These are phyloP conservation scores for Pantherophis vulpinus DNA, from an alignment of 2,797 vertebrate species.

Conservation along the genomic window DNA sequence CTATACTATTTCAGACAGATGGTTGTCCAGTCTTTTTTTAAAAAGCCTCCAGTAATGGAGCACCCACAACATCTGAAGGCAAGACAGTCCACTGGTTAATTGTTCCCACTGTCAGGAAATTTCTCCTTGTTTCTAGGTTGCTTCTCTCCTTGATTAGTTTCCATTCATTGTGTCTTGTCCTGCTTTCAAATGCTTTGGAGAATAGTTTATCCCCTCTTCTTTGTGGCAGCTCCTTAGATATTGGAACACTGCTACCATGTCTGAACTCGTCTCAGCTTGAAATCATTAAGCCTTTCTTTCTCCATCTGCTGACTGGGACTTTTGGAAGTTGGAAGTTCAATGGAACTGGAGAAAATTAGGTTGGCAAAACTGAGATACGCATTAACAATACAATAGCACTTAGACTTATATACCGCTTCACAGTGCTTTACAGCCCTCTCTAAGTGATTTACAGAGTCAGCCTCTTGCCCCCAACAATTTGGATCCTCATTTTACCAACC, in stretches of 20 bases:
- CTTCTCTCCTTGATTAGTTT: neutral
- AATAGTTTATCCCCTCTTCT: neutral
- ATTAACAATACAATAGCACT: neutral
- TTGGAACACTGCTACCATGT: neutral
- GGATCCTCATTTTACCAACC: neutral
- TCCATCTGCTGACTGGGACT: neutral
- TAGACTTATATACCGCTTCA: neutral
- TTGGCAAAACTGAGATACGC: neutral
- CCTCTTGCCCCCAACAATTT: neutral
- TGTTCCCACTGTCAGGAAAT: neutral
- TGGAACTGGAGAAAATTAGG: neutral
- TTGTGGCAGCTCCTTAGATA: neutral
- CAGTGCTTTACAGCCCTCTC: neutral
- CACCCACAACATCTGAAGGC: neutral
- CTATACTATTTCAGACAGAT: too few species aligned
- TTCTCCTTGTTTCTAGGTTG: neutral
- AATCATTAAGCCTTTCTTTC: neutral
- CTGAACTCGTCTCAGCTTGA: neutral
- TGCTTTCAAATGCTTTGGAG: neutral
- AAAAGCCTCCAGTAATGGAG: neutral
- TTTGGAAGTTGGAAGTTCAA: neutral
- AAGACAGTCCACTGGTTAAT: neutral
- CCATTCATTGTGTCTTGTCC: neutral
- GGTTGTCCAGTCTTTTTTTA: too few species aligned
- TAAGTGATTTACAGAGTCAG: neutral